Base-by-base conservation (phyloP, 53 echinoderm and acorn worm genomes). In the Paelopatides confundens region DNA sequence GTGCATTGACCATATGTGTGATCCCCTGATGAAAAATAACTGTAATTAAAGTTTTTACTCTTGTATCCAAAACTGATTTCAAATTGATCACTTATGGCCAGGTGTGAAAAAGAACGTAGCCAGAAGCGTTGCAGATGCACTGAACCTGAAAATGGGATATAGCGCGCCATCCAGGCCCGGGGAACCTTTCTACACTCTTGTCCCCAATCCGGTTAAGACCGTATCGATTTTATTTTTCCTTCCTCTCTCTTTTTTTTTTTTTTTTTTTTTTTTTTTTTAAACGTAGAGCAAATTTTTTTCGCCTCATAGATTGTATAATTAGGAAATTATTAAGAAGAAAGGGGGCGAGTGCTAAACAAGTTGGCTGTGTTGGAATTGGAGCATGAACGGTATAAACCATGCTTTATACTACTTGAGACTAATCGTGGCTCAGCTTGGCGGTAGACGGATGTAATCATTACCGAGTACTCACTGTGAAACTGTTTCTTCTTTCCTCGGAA, bases 61-160 rank as follows among this genome's bases (percentile, higher is more conserved):
- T 39, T 71, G 71, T 71, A 71, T 71, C 71, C 71, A 71, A 71
- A 71, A 71, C 71, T 71, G n/a, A 71, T 71, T 71, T 71, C 43
- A 71, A 71, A 71, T 71, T 71, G 71, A 71, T 71, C 71, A 71
- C 71, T 71, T 71, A 71, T 38, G 43, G 43, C 71, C 71, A 71
- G 71, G 71, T 71, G 71, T 71, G 71, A 71, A 71, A n/a, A 71
- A 71, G 71, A 71, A 37, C 21, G 71, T 71, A 40, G 71, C 71
- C 71, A 71, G 35, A 26, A 71, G 71, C 71, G 28, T 38, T 39
- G 40, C 34, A n/a, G 18, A 71, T 39, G 39, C 71, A 39, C 39
- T 71, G 71, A 71, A 71, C 71, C 71, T 71, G 71, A 71, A 71
- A 71, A 71, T 71, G 43, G 71, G 71, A 71, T 71, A n/a, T n/a